Evolutionary conservation across 2,113 vertebrate genomes (phyloP).

Genomic region (Cyprinodon brontotheroides): DNA sequence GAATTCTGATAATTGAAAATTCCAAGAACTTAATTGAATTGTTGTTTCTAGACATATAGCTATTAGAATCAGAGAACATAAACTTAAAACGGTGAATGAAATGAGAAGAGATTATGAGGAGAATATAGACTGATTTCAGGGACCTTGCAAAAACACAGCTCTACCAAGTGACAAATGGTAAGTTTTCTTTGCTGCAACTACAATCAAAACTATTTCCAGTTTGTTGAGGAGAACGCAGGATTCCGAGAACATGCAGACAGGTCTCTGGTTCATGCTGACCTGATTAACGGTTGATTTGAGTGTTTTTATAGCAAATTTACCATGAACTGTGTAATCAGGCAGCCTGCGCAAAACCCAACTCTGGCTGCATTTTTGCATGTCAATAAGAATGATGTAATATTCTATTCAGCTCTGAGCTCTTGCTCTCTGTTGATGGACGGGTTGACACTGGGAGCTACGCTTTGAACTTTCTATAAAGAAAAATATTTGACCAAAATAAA

Average conservation of each 20-base stretch:
- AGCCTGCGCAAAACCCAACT: neutral
- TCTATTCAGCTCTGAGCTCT: neutral
- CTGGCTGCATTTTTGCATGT: neutral
- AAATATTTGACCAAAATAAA: neutral
- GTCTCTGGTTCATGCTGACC: neutral
- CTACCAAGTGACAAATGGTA: slow-evolving; percentile 10
- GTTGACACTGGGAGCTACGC: neutral
- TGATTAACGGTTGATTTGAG: neutral
- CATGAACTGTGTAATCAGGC: neutral
- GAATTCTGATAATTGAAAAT: slow-evolving; percentile 10
- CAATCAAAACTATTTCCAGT: neutral
- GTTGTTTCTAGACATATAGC: neutral
- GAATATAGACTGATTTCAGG: neutral
- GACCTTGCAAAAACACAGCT: slow-evolving; percentile 10
- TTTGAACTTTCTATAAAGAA: neutral
- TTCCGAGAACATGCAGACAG: neutral
- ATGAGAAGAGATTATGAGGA: neutral
- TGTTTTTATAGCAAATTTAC: neutral
- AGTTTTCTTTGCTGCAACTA: neutral
- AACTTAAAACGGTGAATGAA: slow-evolving; percentile 17
- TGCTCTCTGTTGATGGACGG: neutral
- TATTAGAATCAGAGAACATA: slow-evolving; percentile 9
- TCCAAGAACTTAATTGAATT: slow-evolving; percentile 7
- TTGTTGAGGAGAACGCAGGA: neutral
- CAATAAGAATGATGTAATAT: neutral